Percentiles rank a stretch among this genome's conserved stretches.
These are phyloP conservation scores for Thunnus thynnus DNA, from an alignment of 2,113 vertebrate genomes.

Conservation along the genomic window DNA sequence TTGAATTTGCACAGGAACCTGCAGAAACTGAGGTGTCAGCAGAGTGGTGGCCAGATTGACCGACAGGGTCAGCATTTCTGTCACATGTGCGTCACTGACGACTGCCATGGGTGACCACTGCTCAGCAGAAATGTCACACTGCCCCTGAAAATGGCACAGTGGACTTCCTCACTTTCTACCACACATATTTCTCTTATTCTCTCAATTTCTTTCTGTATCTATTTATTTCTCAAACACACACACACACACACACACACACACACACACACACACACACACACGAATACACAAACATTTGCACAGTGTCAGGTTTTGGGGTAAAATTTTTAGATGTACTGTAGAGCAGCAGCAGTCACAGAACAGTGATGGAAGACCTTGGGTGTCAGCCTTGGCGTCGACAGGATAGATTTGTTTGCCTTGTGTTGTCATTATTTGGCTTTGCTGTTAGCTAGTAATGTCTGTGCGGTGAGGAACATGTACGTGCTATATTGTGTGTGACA, in stretches of 20 bases:
- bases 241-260: neutral
- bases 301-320: slow-evolving; percentile 23
- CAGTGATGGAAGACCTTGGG: slow-evolving; percentile 70
- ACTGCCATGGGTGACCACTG: slow-evolving; percentile 69
- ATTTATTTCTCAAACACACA: slow-evolving; percentile 8
- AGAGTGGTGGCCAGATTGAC: slow-evolving; percentile 58
- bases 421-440: slow-evolving; percentile 69
- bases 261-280: neutral
- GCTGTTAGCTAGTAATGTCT: slow-evolving; percentile 43
- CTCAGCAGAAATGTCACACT: slow-evolving; percentile 82
- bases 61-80: slow-evolving; percentile 76
- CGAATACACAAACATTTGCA: neutral
- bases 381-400: slow-evolving; percentile 67
- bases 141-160: slow-evolving; percentile 57
- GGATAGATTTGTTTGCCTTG: slow-evolving; percentile 71
- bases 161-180: slow-evolving; percentile 31
- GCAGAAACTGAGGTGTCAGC: slow-evolving; percentile 71
- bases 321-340: slow-evolving; percentile 24
- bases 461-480: slow-evolving; percentile 29
- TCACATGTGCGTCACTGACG: slow-evolving; percentile 63
- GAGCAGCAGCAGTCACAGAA: slow-evolving; percentile 31
- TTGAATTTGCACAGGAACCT: slow-evolving; percentile 46
- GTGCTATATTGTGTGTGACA: slow-evolving; percentile 70
- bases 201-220: neutral
- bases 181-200: slow-evolving; percentile 4